Base-by-base conservation (phyloP, 2,113 vertebrate genomes). In the Alexandromys fortis region DNA sequence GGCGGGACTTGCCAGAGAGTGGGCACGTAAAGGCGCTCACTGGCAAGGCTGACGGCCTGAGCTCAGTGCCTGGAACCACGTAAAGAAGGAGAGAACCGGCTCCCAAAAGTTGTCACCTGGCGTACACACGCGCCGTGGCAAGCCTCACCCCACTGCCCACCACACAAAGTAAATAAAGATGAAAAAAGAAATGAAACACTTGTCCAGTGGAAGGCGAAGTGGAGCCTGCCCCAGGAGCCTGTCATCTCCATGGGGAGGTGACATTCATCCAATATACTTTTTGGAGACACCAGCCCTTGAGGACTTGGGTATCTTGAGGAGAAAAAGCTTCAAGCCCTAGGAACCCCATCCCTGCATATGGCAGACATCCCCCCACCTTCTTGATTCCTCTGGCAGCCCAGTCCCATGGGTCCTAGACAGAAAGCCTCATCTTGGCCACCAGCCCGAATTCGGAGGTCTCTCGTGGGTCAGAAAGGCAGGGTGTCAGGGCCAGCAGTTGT, bases 191-290 rank as follows among this genome's bases (percentile, higher is more conserved):
- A 33, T 0, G 14, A 55, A 70, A 14, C 28, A 24, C 45, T 21
- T 11, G 30, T 26, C 19, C 22, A 19, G 8, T 19, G 0, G 30
- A 42, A 55, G 17, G 49, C 38, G 10, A 8, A 21, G 45, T 38
- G 2, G 24, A 76, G 38, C 45, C 19, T 1, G 0, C 1, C 58
- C 21, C 19, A 0, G 58, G 19, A n/a, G n/a, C n/a, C n/a, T n/a
- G n/a, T n/a, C n/a, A 70, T 33, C 45, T 68, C 45, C 13, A 16
- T 4, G 26, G 35, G 24, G 1, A 17, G 63, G 72, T 3, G 26
- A 49, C 2, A 0, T 14, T 73, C 3, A 8, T 52, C 16, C 10
- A 2, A 0, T 6, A 38, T 17, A 45, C 21, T 16, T 70, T 49
- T 49, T 68, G 30, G 75, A 24, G 90, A 11, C 45, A 26, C 26